Evolutionary conservation across 2,113 vertebrate genomes (phyloP).

Genomic region (Chascanopsetta lugubris): DNA sequence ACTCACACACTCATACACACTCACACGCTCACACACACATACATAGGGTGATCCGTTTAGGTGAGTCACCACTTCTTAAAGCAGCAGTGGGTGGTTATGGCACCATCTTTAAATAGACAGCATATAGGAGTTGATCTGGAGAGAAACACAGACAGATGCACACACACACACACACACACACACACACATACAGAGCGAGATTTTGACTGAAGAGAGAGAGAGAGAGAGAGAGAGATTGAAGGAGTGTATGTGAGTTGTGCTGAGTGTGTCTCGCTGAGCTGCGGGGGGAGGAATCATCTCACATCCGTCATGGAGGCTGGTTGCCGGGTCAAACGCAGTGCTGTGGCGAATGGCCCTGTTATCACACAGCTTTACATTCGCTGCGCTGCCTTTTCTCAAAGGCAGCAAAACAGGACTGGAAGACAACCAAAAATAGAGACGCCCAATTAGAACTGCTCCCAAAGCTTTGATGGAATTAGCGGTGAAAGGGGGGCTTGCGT

Average conservation of each 20-base stretch:
- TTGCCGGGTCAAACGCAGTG: conserved; percentile 79
- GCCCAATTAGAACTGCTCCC: conserved; percentile 77
- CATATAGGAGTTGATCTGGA: conserved; percentile 60
- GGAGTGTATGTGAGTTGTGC: conserved; percentile 66
- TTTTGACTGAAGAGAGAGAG: conserved; percentile 6
- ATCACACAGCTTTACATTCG: conserved; percentile 75
- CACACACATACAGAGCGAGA: conserved; percentile 10
- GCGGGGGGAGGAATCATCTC: conserved; percentile 74
- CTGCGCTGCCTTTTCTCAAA: conserved; percentile 70
- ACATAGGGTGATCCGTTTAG: conserved; percentile 64
- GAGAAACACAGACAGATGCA: conserved; percentile 43
- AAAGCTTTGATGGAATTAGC: conserved; percentile 81
- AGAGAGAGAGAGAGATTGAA: conserved; percentile 35
- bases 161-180: conserved; percentile 19
- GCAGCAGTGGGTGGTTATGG: conserved; percentile 74
- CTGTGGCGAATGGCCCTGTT: conserved; percentile 77
- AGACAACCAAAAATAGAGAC: conserved; percentile 79
- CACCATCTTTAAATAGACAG: conserved; percentile 71
- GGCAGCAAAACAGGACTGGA: conserved; percentile 75
- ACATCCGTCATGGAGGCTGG: conserved; percentile 80
- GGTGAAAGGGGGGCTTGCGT: conserved; percentile 73
- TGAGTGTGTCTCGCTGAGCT: conserved; percentile 71
- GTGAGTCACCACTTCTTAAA: conserved; percentile 78
- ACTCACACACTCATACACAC: conserved; percentile 21
- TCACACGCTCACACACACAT: conserved; percentile 20